phyloP scores from a whole-genome alignment of 2,888 invertebrate genomes.

The Diarsia brunnea region DNA sequence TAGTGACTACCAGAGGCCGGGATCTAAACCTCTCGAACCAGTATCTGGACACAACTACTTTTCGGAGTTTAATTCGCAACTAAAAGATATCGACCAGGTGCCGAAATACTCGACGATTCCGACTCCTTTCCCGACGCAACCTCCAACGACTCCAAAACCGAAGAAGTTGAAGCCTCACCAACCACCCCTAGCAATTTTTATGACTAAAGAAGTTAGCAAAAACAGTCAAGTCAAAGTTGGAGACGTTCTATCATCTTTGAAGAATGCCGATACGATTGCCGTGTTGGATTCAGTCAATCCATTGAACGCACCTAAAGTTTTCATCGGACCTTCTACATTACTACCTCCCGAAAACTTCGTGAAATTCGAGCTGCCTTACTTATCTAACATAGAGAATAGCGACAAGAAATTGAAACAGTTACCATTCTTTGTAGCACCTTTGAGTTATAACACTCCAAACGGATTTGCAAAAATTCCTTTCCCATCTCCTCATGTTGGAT shows the following conservation, averaged over 20 bases:
- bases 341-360: slow-evolving; percentile 93
- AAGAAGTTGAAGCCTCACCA: slow-evolving; percentile 94
- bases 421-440: slow-evolving; percentile 96
- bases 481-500: slow-evolving; percentile 96
- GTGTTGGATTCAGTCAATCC: slow-evolving; percentile 94
- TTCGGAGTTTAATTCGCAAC: slow-evolving; percentile 80
- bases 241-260: slow-evolving; percentile 93
- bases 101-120: slow-evolving; percentile 83
- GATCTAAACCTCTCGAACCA: slow-evolving; percentile 74
- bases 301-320: slow-evolving; percentile 93
- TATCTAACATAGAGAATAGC: slow-evolving; percentile 93
- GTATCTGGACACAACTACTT: slow-evolving; percentile 78
- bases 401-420: slow-evolving; percentile 94
- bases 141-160: slow-evolving; percentile 85
- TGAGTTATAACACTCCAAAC: slow-evolving; percentile 95
- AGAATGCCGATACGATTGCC: slow-evolving; percentile 93
- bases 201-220: slow-evolving; percentile 89
- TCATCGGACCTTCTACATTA: slow-evolving; percentile 95
- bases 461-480: slow-evolving; percentile 96
- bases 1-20: slow-evolving; percentile 77
- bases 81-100: slow-evolving; percentile 78
- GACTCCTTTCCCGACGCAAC: slow-evolving; percentile 83
- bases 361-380: slow-evolving; percentile 95
- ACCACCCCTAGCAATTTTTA: slow-evolving; percentile 95
- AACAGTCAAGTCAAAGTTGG: slow-evolving; percentile 91